phyloP scores from a whole-genome alignment of 2,888 invertebrate species.

The Drosophila bunnanda region DNA sequence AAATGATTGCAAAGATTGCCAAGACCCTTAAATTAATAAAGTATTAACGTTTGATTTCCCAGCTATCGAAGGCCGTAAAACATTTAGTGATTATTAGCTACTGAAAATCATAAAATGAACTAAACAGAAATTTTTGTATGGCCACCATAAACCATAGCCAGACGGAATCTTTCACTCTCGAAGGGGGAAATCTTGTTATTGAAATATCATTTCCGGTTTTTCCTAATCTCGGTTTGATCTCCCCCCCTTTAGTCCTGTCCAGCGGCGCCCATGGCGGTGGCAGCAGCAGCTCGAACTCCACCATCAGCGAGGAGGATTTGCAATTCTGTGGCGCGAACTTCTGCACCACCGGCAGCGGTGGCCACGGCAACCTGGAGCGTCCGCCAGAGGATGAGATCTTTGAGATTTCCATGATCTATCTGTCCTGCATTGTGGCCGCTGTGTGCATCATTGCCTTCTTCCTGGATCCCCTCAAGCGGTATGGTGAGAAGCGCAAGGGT shows the following conservation, averaged over 20 bases:
- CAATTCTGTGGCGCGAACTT: conserved; percentile 92
- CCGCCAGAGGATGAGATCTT: conserved; percentile 94
- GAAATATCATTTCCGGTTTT: not conserved
- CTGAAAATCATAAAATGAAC: conserved; percentile 1
- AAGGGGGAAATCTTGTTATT: not conserved
- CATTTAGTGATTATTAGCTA: not conserved
- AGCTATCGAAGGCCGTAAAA: conserved; percentile 17
- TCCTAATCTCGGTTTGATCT: not conserved
- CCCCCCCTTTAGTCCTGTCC: conserved; percentile 86
- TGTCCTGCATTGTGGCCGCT: conserved; percentile 93
- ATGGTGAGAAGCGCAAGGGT: conserved; percentile 93
- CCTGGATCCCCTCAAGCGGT: conserved; percentile 96
- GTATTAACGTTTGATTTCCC: conserved; percentile 22
- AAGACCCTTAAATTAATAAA: conserved; percentile 21
- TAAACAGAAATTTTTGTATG: not conserved
- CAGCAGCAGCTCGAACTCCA: conserved; percentile 84
- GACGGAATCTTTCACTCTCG: not conserved
- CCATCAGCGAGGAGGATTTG: conserved; percentile 85
- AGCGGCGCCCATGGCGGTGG: conserved; percentile 89
- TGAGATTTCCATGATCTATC: conserved; percentile 94
- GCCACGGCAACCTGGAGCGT: conserved; percentile 90
- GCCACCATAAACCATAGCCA: not conserved
- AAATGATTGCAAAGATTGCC: conserved; percentile 5
- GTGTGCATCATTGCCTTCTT: conserved; percentile 94
- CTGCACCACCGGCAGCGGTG: conserved; percentile 90